phyloP scores from a whole-genome alignment of 2,888 invertebrate species.

The Pseudanteris insignis region DNA sequence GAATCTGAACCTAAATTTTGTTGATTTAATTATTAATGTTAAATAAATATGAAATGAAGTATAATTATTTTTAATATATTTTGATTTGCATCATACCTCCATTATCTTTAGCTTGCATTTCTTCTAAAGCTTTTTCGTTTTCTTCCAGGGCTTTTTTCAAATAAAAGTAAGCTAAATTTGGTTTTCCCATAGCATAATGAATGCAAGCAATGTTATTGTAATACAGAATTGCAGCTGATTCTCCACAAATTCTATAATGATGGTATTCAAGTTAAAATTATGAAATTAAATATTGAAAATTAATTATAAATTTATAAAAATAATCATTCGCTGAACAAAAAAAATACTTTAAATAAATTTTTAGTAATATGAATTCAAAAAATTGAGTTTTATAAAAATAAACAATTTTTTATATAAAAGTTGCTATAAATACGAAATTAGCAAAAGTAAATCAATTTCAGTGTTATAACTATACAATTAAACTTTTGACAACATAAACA shows the following conservation, averaged over 20 bases:
- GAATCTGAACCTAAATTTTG: no score
- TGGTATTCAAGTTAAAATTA: no score
- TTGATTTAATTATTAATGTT: no score
- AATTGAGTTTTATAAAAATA: no score
- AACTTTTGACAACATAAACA: no score
- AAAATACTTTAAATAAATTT: slow-evolving; percentile 4
- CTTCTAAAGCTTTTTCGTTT: slow-evolving; percentile 69
- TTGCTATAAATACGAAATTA: no score
- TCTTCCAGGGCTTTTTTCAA: slow-evolving; percentile 82
- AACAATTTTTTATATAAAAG: no score
- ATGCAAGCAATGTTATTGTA: slow-evolving; percentile 86
- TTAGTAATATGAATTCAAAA: no score
- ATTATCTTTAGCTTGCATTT: slow-evolving; percentile 64
- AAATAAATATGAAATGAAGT: slow-evolving; percentile 55
- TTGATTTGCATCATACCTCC: slow-evolving; percentile 50
- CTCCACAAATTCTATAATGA: slow-evolving; percentile 71
- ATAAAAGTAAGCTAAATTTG: slow-evolving; percentile 81
- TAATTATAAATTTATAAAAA: not conserved
- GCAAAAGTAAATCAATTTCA: no score
- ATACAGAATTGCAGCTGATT: slow-evolving; percentile 73
- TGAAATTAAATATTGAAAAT: no score
- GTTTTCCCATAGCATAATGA: slow-evolving; percentile 83
- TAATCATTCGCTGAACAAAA: slow-evolving; percentile 15
- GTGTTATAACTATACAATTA: no score
- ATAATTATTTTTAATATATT: slow-evolving; percentile 3